Evolutionary conservation across 2,113 vertebrate species (phyloP), one percentile per base, ranked within the genome.

Genomic region (Cavia porcellus): DNA sequence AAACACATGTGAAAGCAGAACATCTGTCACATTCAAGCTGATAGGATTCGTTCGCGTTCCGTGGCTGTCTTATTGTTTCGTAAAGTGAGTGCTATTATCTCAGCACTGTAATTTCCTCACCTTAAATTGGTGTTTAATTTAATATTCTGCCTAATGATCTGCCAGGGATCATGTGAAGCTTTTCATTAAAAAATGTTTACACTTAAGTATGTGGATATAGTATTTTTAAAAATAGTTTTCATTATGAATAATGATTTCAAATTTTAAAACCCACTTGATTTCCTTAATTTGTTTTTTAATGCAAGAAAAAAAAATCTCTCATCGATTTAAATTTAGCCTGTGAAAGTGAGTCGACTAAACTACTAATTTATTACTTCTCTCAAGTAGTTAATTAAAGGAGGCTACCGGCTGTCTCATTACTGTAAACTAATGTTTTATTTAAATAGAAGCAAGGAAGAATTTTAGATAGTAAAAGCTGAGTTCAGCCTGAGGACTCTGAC

Each of bases 321-420:
- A 77, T 17, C 70, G 19, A 90, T 96, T 96, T 82, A 62, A 95
- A 45, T 89, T 88, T 91, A 77, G 95, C 47, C 50, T 85, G 32
- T 84, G 59, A 81, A 95, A 94, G 8, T 92, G 7, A 95, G 81
- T 95, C 84, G 47, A 95, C 66, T 94, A 90, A 97, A 96, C 97
- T 97, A 92, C 45, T 87, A 57, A 7, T 85, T 95, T 96, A 97
- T 95, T 94, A 66, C 80, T 94, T 88, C 61, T 35, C 38, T 96
- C 68, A 90, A 79, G 81, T 97, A 90, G 68, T 93, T 97, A 97
- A 96, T 96, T 97, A 95, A 97, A 91, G 38, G 55, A 72, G 50
- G 64, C 90, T 93, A 61, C 57, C 93, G 66, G 90, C 11, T 59
- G 86, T 86, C 47, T 92, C 45, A 81, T 97, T 95, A 92, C 42